Evolutionary conservation across 2,113 vertebrate species (phyloP).

Genomic region (Cardinalis cardinalis): DNA sequence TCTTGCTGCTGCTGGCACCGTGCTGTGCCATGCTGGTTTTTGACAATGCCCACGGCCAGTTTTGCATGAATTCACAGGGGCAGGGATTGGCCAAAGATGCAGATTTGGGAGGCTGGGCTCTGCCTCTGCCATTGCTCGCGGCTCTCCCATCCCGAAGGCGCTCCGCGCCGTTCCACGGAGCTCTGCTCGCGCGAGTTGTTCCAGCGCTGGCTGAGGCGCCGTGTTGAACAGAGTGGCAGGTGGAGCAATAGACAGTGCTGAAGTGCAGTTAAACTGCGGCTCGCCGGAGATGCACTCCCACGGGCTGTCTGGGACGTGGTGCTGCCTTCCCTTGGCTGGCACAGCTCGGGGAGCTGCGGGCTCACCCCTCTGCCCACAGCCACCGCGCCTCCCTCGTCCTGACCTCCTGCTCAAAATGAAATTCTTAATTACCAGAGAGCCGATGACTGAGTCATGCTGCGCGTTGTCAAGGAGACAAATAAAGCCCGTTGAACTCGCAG

Average conservation of each 20-base stretch:
- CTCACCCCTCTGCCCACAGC: fast-evolving
- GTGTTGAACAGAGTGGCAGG: slow-evolving; percentile 5
- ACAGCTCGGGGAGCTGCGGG: background rate
- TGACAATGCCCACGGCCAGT: background rate
- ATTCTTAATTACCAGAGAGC: background rate
- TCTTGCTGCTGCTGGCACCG: background rate
- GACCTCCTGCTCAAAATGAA: background rate
- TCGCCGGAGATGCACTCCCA: background rate
- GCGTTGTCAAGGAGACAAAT: slow-evolving; percentile 11
- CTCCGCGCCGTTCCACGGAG: background rate
- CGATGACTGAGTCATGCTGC: background rate
- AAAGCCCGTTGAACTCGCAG: background rate
- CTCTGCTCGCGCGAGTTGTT: background rate
- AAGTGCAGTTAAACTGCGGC: background rate
- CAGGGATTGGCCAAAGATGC: background rate
- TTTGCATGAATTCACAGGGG: fast-evolving
- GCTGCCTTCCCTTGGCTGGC: background rate
- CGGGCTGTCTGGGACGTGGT: background rate
- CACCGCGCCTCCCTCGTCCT: fast-evolving
- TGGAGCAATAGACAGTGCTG: background rate
- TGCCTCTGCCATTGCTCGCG: background rate
- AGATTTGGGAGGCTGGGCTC: background rate
- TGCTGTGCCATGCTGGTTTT: background rate
- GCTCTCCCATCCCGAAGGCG: background rate
- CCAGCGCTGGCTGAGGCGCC: background rate